These are phyloP conservation scores for Caenorhabditis uteleia DNA, from an alignment of 2,888 invertebrate genomes.

Conservation along the genomic window DNA sequence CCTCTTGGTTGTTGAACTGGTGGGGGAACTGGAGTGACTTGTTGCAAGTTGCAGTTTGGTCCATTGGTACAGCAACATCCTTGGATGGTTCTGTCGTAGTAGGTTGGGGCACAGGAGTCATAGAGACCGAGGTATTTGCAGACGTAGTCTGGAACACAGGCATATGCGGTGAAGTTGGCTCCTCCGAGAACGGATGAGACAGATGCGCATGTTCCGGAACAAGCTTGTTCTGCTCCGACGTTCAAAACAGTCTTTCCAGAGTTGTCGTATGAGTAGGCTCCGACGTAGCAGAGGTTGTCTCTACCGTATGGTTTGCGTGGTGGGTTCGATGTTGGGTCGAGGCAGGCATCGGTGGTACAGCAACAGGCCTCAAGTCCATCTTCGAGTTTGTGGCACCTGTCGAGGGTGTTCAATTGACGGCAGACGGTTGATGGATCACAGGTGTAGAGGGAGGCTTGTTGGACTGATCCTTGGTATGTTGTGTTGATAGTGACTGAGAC, in stretches of 20 bases:
- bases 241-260: slow-evolving; percentile 37
- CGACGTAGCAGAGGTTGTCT: slow-evolving; percentile 46
- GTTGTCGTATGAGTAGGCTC: slow-evolving; percentile 26
- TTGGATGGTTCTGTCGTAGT: slow-evolving; percentile 26
- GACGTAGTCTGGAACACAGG: slow-evolving; percentile 42
- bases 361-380: slow-evolving; percentile 44
- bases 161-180: slow-evolving; percentile 32
- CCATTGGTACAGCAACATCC: slow-evolving; percentile 49
- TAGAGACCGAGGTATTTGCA: slow-evolving; percentile 41
- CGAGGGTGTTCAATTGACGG: slow-evolving; percentile 20
- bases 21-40: slow-evolving; percentile 16
- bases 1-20: slow-evolving; percentile 22
- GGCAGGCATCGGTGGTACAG: slow-evolving; percentile 43
- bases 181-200: slow-evolving; percentile 28
- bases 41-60: slow-evolving; percentile 45
- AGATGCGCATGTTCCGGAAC: slow-evolving; percentile 44
- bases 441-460: slow-evolving; percentile 41
- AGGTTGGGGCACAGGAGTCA: slow-evolving; percentile 37
- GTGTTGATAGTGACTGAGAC: slow-evolving; percentile 41
- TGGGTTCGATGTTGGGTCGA: slow-evolving; percentile 45
- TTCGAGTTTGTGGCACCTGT: slow-evolving; percentile 37
- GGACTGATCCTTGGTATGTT: slow-evolving; percentile 20
- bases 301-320: slow-evolving; percentile 39
- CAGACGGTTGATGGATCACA: slow-evolving; percentile 51
- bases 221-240: slow-evolving; percentile 33